Evolutionary conservation across 2,888 invertebrate species (phyloP).

Genomic region (Xestia ashworthii): DNA sequence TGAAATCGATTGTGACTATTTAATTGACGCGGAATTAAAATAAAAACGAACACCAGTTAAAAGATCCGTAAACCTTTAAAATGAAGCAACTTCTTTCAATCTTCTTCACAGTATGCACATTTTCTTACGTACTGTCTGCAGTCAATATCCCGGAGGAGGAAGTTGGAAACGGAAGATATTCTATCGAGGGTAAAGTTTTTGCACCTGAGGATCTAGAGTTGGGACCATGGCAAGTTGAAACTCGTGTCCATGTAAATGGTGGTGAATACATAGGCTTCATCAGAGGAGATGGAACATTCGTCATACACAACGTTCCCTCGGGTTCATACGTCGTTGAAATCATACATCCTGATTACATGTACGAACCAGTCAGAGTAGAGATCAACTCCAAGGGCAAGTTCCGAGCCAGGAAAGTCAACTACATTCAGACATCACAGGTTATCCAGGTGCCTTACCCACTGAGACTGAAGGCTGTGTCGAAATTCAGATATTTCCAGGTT

Average conservation of each 20-base stretch:
- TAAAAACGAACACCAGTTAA: constrained; percentile 12
- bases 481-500: constrained; percentile 96
- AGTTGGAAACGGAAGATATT: constrained; percentile 90
- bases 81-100: constrained; percentile 58
- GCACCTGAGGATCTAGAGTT: constrained; percentile 92
- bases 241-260: constrained; percentile 96
- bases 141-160: constrained; percentile 82
- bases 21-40: constrained; percentile 39
- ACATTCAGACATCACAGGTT: constrained; percentile 97
- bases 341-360: constrained; percentile 96
- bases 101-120: constrained; percentile 54
- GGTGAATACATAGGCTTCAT: constrained; percentile 97
- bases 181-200: constrained; percentile 95
- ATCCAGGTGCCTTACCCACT: constrained; percentile 98
- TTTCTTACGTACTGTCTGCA: constrained; percentile 71
- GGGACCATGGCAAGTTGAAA: constrained; percentile 94
- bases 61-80: constrained; percentile 9
- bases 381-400: constrained; percentile 99
- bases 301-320: constrained; percentile 96
- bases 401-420: constrained; percentile 98
- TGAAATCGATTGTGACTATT: constrained; percentile 53
- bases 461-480: constrained; percentile 95
- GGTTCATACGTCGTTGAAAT: constrained; percentile 99
- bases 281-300: constrained; percentile 97
- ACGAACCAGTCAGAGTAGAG: constrained; percentile 98